Evolutionary conservation across 2,888 invertebrate species (phyloP).

Genomic region (Cryptocephalus primarius): DNA sequence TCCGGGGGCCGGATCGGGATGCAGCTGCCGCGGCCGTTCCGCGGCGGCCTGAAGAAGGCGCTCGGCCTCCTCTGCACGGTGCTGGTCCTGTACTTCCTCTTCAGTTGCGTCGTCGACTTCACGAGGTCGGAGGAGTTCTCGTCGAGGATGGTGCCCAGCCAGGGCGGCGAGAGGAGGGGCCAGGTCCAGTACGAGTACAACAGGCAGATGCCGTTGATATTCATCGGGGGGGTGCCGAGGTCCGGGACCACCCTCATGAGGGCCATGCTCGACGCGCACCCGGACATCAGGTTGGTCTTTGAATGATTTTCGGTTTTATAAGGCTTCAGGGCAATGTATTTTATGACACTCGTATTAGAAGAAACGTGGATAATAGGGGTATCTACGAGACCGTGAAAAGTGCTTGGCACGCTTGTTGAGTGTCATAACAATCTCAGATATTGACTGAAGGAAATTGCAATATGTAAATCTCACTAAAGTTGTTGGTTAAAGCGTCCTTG

Average conservation of each 20-base stretch:
- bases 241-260: slow-evolving; percentile 96
- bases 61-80: slow-evolving; percentile 12
- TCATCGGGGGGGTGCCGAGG: slow-evolving; percentile 95
- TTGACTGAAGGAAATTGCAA: no score
- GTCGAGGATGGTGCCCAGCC: slow-evolving; percentile 17
- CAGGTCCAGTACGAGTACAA: slow-evolving; percentile 50
- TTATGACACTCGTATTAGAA: no score
- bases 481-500: no score
- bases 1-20: slow-evolving; percentile 4
- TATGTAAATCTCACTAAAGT: no score
- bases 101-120: slow-evolving; percentile 10
- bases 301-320: no score
- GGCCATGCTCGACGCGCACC: slow-evolving; percentile 97
- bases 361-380: no score
- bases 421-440: no score
- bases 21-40: slow-evolving; percentile 19
- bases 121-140: slow-evolving; percentile 11
- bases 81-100: slow-evolving; percentile 11
- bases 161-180: no score
- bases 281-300: slow-evolving; percentile 65
- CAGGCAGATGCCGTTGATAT: slow-evolving; percentile 85
- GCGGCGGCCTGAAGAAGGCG: slow-evolving; percentile 17
- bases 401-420: no score
- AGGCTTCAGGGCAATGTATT: no score
- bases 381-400: no score